These are phyloP conservation scores for Tetragnatha versicolor DNA, from an alignment of 1,140 invertebrate genomes.

Conservation along the genomic window DNA sequence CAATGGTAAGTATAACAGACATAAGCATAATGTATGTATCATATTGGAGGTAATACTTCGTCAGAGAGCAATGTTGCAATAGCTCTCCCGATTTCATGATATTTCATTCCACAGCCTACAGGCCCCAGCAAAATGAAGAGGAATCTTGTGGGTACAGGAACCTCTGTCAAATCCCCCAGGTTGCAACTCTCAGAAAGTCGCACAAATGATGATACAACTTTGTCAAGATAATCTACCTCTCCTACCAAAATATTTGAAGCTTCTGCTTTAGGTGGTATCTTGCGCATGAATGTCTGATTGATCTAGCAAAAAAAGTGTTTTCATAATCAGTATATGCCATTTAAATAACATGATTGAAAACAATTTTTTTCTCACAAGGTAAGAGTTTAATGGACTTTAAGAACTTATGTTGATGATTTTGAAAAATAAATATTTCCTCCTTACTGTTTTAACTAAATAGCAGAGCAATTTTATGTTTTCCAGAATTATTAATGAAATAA, in stretches of 20 bases:
- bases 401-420: too few species aligned
- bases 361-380: not conserved
- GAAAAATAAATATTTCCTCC: too few species aligned
- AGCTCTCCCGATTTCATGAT: conserved; percentile 62
- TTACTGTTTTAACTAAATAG: too few species aligned
- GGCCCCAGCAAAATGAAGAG: conserved; percentile 62
- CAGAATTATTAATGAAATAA: not conserved
- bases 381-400: too few species aligned
- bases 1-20: not conserved
- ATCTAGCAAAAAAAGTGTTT: conserved; percentile 35
- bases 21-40: too few species aligned
- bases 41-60: conserved; percentile 58
- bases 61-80: conserved; percentile 63
- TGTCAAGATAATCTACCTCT: conserved; percentile 60
- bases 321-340: not conserved
- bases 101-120: conserved; percentile 51
- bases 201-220: conserved; percentile 61
- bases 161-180: conserved; percentile 63
- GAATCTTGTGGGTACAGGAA: conserved; percentile 63
- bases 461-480: too few species aligned
- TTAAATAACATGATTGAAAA: not conserved
- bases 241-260: conserved; percentile 63
- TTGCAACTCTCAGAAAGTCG: conserved; percentile 58
- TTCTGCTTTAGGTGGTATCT: conserved; percentile 63
- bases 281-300: conserved; percentile 62